Conservation (phyloP, 2,888 invertebrate genomes). For the Anaspis maculata region DNA sequence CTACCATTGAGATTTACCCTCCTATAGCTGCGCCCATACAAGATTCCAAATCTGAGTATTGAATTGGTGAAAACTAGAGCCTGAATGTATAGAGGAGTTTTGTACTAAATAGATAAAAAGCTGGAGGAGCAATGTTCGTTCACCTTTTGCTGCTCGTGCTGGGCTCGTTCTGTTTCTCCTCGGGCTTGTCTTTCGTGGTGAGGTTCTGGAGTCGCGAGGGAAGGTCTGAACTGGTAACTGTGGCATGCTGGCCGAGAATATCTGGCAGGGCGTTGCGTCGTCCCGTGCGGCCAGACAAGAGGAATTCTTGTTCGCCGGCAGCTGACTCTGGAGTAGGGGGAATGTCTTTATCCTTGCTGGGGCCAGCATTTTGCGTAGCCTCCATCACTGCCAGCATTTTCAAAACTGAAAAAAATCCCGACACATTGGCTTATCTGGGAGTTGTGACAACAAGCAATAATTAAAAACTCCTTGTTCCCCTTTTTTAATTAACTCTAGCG, state of each 20-base stretch:
- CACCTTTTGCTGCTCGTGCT: conserved; percentile 10
- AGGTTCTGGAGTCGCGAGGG: conserved; percentile 67
- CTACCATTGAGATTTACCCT: too few species aligned
- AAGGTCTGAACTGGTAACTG: conserved; percentile 67
- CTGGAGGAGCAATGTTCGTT: too few species aligned
- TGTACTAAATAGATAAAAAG: too few species aligned
- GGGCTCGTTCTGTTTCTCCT: conserved; percentile 1
- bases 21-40: too few species aligned
- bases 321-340: conserved; percentile 21
- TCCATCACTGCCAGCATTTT: conserved; percentile 44
- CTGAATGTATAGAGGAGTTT: too few species aligned
- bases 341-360: conserved; percentile 18
- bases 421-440: background rate
- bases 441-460: too few species aligned
- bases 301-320: conserved; percentile 52
- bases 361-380: conserved; percentile 30
- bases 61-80: too few species aligned
- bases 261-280: conserved; percentile 83
- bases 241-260: conserved; percentile 57
- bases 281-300: conserved; percentile 78
- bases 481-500: conserved; percentile 3
- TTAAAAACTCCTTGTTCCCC: too few species aligned
- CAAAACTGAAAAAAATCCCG: conserved; percentile 31
- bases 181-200: conserved; percentile 42
- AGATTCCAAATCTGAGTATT: background rate